Base-by-base conservation (phyloP, 2,113 vertebrate genomes). In the Peromyscus polionotus region DNA sequence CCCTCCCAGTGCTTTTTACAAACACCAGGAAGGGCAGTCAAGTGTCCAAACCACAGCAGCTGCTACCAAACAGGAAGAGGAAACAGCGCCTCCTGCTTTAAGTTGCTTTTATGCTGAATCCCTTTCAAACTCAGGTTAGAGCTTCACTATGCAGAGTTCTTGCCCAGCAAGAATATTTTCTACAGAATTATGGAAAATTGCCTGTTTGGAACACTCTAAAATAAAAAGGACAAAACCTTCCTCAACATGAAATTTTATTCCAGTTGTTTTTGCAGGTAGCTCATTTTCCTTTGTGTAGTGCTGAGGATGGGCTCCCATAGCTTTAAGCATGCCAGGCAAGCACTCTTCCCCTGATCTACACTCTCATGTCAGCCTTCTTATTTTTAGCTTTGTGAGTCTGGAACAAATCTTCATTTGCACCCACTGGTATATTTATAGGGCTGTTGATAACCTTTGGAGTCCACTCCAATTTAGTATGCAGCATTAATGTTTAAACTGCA, bases 141-240 rank as follows among this genome's bases (percentile, higher is more conserved):
- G 3, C 33, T 92, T 67, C 54, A 31, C 77, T 91, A 7, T 77
- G 7, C 26, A 81, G 86, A 63, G 84, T 85, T 96, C 31, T 77
- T 96, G 28, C 39, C 57, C 42, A 85, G 83, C 0, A 70, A 9
- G 68, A 93, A 65, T 14, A 59, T 86, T 97, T 90, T 91, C 70
- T 93, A 54, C 63, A 91, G 68, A 91, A 76, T 59, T 54, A 88
- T 24, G 61, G 86, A 84, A 95, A 95, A 63, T 95, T 96, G 14
- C 33, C 26, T 4, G n/a, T 70, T 88, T 70, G 42, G 16, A 80
- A 87, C 39, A 94, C 61, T 93, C 12, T 75, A 51, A 79, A 54
- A 57, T 84, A 79, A 90, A 88, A 94, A 51, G 20, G 51, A 65
- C 61, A 73, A 96, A 83, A 31, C n/a, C 36, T 90, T 94, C 61